Conservation (phyloP, 2,797 vertebrate species). For the Prunella strophiata region DNA sequence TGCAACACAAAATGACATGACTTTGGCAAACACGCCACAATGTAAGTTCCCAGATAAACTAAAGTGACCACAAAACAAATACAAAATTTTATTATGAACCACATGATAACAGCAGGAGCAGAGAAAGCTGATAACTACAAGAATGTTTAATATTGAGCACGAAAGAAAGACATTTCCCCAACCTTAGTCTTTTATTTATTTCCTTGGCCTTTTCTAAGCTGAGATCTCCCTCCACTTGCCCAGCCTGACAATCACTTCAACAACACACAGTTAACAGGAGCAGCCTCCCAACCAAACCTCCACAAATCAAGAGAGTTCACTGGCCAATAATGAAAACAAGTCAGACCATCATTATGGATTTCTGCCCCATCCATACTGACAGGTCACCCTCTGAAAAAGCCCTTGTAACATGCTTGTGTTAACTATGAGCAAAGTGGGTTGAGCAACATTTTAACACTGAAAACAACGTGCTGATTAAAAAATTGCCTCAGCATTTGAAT, state of each 20-base stretch:
- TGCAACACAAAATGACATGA: not conserved
- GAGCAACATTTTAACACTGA: not conserved
- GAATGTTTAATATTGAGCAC: not conserved
- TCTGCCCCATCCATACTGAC: not conserved
- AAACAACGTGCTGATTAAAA: not conserved
- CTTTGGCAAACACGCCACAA: not conserved
- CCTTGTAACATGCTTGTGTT: rapidly evolving
- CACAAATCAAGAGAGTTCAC: not conserved
- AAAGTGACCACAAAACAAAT: not conserved
- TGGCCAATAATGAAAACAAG: not conserved
- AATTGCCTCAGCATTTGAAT: not conserved
- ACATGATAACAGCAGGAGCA: not conserved
- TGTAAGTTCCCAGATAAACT: not conserved
- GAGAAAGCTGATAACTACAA: not conserved
- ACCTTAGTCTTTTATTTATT: not conserved
- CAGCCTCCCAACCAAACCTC: not conserved
- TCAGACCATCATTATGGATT: not conserved
- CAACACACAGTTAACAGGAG: not conserved
- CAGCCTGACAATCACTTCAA: not conserved
- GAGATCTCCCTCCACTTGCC: not conserved
- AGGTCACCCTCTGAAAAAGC: not conserved
- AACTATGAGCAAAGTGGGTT: not conserved
- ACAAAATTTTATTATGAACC: not conserved
- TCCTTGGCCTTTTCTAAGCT: not conserved
- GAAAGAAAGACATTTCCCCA: not conserved